phyloP scores from a whole-genome alignment of 64 coral and sea anemone species.

The Dendrophyllia cribrosa region DNA sequence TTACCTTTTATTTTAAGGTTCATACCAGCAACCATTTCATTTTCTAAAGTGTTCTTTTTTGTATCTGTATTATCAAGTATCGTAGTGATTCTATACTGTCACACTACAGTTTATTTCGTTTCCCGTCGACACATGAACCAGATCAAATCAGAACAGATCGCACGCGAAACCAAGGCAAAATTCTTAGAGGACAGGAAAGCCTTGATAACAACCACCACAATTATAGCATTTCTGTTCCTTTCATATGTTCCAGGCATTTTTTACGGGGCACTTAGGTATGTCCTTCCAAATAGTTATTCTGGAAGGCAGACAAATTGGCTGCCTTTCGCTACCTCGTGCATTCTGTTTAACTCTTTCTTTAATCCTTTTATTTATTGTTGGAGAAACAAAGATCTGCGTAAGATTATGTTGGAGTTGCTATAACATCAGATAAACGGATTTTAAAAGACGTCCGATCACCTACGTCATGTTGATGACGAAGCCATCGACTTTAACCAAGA shows the following conservation, averaged over 20 bases:
- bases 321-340: background rate
- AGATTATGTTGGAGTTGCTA: too few species aligned
- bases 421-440: too few species aligned
- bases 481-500: too few species aligned
- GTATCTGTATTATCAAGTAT: background rate
- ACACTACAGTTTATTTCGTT: background rate
- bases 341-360: conserved; percentile 16
- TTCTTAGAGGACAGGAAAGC: background rate
- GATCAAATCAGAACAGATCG: background rate
- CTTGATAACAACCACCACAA: background rate
- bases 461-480: too few species aligned
- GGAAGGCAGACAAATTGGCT: background rate
- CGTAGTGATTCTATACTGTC: background rate
- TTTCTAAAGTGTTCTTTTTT: background rate
- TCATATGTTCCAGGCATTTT: conserved; percentile 8
- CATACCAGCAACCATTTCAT: background rate
- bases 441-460: too few species aligned
- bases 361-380: background rate
- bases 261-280: background rate
- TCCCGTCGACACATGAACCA: background rate
- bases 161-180: background rate
- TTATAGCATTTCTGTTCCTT: background rate
- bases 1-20: background rate
- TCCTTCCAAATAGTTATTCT: background rate
- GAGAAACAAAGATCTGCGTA: background rate